phyloP scores from a whole-genome alignment of 2,888 invertebrate species.

The Epirrhoe tristata region DNA sequence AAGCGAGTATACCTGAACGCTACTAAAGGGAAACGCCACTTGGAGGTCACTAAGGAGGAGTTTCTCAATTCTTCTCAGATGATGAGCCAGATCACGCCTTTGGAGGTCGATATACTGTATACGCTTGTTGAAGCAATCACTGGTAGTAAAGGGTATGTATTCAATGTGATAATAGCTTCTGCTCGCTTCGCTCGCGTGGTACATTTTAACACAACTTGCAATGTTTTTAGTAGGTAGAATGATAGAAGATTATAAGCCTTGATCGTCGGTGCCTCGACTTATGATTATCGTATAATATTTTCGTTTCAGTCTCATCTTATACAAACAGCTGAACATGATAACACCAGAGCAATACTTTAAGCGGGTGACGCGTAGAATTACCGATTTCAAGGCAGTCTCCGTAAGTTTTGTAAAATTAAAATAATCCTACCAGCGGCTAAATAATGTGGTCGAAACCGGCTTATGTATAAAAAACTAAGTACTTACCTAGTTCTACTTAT shows the following conservation, averaged over 20 bases:
- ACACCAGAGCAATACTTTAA: constrained; percentile 98
- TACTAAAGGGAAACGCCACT: constrained; percentile 91
- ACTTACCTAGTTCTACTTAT: constrained; percentile 49
- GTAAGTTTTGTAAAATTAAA: constrained; percentile 87
- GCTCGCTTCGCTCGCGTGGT: too few relatives aligned
- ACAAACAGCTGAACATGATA: constrained; percentile 95
- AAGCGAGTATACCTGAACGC: constrained; percentile 97
- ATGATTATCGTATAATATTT: constrained; percentile 4
- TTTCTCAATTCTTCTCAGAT: constrained; percentile 98
- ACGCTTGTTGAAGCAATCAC: constrained; percentile 95
- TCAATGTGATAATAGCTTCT: too few relatives aligned
- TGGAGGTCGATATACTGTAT: constrained; percentile 98
- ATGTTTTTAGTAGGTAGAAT: too few relatives aligned
- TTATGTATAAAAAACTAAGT: too few relatives aligned
- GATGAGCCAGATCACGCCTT: constrained; percentile 98
- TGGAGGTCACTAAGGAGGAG: constrained; percentile 98
- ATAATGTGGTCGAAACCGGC: too few relatives aligned
- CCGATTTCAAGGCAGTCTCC: constrained; percentile 95
- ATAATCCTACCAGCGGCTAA: too few relatives aligned
- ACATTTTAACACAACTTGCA: too few relatives aligned
- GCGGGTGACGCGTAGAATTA: constrained; percentile 94
- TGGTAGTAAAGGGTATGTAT: constrained; percentile 91
- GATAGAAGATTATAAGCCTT: too few relatives aligned
- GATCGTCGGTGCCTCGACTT: too few relatives aligned
- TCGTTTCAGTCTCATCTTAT: constrained; percentile 91